These are phyloP conservation scores for Mythimna vitellina DNA, from an alignment of 2,888 invertebrate genomes.

Conservation along the genomic window DNA sequence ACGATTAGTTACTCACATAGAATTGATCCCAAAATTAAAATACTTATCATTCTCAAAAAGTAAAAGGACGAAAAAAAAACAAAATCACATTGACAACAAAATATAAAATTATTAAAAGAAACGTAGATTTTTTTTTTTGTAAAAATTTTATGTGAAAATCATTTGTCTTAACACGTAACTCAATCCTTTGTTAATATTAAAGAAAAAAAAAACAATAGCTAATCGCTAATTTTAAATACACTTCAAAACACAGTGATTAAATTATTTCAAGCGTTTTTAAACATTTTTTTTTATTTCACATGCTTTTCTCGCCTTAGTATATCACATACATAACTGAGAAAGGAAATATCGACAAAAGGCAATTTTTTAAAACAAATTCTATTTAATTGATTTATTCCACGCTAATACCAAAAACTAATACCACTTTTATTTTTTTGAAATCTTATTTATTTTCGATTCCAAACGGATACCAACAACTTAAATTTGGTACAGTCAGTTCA, in stretches of 20 bases:
- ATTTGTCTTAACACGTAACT: background rate
- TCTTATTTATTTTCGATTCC: too few species aligned
- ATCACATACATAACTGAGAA: too few species aligned
- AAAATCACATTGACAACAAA: background rate
- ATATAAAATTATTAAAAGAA: background rate
- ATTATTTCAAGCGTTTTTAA: conserved; percentile 37
- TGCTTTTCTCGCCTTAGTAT: background rate
- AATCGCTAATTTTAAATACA: background rate
- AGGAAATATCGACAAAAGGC: too few species aligned
- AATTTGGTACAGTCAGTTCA: too few species aligned
- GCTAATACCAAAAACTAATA: too few species aligned
- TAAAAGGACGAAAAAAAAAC: background rate
- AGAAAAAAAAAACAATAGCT: background rate
- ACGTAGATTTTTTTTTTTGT: background rate
- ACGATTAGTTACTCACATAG: conserved; percentile 32
- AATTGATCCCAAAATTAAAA: conserved; percentile 7
- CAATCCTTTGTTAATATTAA: background rate
- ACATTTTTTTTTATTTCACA: background rate
- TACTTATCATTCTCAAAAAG: background rate
- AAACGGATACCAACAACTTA: too few species aligned
- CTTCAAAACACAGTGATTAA: conserved; percentile 36
- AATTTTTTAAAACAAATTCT: too few species aligned
- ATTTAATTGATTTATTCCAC: too few species aligned
- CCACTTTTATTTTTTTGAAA: too few species aligned
- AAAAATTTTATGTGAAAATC: background rate